Evolutionary conservation across 2,888 invertebrate species (phyloP).

Genomic region (Erynnis tages): DNA sequence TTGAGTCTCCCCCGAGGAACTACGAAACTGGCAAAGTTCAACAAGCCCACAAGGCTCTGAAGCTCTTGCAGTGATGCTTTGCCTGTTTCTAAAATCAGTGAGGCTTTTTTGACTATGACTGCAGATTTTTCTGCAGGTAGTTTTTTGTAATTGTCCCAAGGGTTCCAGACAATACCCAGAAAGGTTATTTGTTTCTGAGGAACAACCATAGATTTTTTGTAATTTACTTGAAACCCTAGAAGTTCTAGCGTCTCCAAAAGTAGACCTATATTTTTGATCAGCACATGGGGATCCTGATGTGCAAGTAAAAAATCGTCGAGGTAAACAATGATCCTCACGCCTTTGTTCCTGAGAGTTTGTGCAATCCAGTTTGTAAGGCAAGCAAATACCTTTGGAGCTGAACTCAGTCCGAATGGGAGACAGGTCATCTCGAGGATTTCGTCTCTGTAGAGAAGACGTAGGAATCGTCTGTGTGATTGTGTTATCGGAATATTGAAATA

Average conservation of each 20-base stretch:
- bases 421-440: constrained; percentile 31
- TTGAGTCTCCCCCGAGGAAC: constrained; percentile 29
- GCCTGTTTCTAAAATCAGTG: background rate
- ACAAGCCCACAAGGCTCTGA: constrained; percentile 24
- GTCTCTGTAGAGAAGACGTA: constrained; percentile 29
- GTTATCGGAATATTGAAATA: constrained; percentile 33
- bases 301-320: constrained; percentile 35
- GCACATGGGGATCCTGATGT: constrained; percentile 20
- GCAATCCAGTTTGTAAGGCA: constrained; percentile 36
- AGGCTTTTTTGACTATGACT: background rate
- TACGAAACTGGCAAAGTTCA: constrained; percentile 31
- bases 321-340: constrained; percentile 33
- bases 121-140: constrained; percentile 7
- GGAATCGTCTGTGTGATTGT: constrained; percentile 29
- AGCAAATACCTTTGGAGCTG: constrained; percentile 32
- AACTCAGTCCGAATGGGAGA: constrained; percentile 32
- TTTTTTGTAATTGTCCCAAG: background rate
- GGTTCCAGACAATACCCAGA: constrained; percentile 8
- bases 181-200: constrained; percentile 9
- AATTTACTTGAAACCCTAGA: constrained; percentile 30
- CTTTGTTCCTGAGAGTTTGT: constrained; percentile 30
- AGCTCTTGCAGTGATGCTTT: background rate
- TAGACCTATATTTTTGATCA: background rate
- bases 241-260: constrained; percentile 6
- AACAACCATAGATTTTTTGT: constrained; percentile 6